Percentiles rank a stretch among this genome's conserved stretches.
phyloP scores from a whole-genome alignment of 2,113 vertebrate species.

The Terrapene triunguis region DNA sequence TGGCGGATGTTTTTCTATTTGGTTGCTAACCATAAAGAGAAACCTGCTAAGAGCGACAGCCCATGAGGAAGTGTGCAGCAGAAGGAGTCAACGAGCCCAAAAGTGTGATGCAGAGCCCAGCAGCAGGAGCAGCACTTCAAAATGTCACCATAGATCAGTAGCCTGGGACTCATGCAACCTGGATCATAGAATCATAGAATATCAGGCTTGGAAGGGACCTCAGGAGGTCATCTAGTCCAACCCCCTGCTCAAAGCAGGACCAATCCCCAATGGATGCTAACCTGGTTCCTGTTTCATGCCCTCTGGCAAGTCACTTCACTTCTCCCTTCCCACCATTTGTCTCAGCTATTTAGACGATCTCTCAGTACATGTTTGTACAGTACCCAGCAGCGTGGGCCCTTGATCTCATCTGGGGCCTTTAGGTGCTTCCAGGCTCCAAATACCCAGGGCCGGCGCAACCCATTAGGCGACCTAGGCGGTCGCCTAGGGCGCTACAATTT shows the following conservation, averaged over 20 bases:
- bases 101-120: background rate
- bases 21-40: background rate
- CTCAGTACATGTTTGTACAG: background rate
- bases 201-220: too few relatives aligned
- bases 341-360: background rate
- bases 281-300: background rate
- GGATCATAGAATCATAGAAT: background rate
- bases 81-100: background rate
- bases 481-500: too few relatives aligned
- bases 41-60: background rate
- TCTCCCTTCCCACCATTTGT: background rate
- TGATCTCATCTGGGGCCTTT: fast-evolving
- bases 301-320: background rate
- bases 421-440: background rate
- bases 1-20: background rate
- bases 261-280: background rate
- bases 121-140: background rate
- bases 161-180: background rate
- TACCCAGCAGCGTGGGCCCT: fast-evolving
- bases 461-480: too few relatives aligned
- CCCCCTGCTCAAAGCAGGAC: too few relatives aligned
- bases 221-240: too few relatives aligned
- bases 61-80: background rate
- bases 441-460: too few relatives aligned
- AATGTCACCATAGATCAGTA: background rate